A percentile compares a stretch with the other conserved stretches of the same genome.
Evolutionary conservation across 2,113 vertebrate genomes (phyloP).

Genomic region (Oncorhynchus masou): DNA sequence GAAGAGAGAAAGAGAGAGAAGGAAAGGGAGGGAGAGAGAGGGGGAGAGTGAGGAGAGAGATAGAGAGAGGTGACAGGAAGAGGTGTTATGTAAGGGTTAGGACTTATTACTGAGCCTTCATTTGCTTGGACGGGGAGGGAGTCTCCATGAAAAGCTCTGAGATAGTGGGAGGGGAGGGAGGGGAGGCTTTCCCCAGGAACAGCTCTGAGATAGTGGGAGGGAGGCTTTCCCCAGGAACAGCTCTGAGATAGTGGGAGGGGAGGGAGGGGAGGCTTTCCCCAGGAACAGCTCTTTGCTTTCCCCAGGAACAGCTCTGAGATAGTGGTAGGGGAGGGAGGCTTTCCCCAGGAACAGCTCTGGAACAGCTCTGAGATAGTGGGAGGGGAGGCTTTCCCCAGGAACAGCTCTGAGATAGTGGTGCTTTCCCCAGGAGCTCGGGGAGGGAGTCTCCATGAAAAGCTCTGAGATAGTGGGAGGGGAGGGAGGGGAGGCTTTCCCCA

Average conservation of each 20-base stretch:
- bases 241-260: too few relatives aligned
- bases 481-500: background rate
- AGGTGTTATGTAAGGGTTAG: too few relatives aligned
- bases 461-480: too few relatives aligned
- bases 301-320: background rate
- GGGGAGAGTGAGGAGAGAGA: background rate
- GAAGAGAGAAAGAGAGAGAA: background rate
- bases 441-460: too few relatives aligned
- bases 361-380: background rate
- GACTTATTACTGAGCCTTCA: too few relatives aligned
- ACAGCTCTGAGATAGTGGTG: too few relatives aligned
- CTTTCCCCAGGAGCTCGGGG: background rate
- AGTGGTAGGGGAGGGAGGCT: background rate
- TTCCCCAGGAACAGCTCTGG: background rate
- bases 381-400: background rate
- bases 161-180: too few relatives aligned
- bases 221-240: background rate
- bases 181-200: too few relatives aligned
- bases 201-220: too few relatives aligned
- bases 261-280: background rate
- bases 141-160: background rate
- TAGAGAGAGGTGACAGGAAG: background rate
- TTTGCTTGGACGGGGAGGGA: background rate
- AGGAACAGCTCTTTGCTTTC: background rate
- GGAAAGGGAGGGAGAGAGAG: background rate